Evolutionary conservation across 1,140 invertebrate species (phyloP).

Genomic region (Drosophila biarmipes): DNA sequence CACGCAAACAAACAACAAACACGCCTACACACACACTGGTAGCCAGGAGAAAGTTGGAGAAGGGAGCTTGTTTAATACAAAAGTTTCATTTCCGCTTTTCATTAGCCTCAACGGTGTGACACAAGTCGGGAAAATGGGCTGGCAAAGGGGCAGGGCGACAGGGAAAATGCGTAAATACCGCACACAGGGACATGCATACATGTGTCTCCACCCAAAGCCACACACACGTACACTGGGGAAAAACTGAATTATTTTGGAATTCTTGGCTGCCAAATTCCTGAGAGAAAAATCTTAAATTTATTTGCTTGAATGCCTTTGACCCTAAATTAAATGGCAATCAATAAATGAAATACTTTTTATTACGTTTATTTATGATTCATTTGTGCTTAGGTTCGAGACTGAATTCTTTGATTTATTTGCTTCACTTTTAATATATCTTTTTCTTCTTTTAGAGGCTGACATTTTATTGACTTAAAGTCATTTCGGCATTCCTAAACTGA

Average conservation of each 20-base stretch:
- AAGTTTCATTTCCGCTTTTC: constrained; percentile 83
- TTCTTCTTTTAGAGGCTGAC: no score
- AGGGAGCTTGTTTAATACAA: constrained; percentile 73
- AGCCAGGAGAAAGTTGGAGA: constrained; percentile 2
- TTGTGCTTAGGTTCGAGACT: no score
- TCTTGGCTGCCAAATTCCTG: background rate
- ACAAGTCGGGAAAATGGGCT: constrained; percentile 50
- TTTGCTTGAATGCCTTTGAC: no score
- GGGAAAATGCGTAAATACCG: constrained; percentile 76
- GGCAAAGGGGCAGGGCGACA: background rate
- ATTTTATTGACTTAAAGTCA: no score
- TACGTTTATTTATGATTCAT: no score
- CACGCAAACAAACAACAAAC: constrained; percentile 70
- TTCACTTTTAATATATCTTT: no score
- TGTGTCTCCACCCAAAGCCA: constrained; percentile 16
- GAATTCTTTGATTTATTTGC: no score
- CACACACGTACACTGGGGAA: constrained; percentile 25
- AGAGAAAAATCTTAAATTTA: no score
- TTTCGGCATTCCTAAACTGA: no score
- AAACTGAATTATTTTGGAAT: background rate
- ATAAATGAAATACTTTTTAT: no score
- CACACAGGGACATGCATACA: constrained; percentile 53
- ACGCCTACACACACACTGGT: constrained; percentile 42
- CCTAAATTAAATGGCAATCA: no score
- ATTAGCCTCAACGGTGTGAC: constrained; percentile 80